These are phyloP conservation scores for Mythimna impura DNA, from an alignment of 2,888 invertebrate species.

Conservation along the genomic window DNA sequence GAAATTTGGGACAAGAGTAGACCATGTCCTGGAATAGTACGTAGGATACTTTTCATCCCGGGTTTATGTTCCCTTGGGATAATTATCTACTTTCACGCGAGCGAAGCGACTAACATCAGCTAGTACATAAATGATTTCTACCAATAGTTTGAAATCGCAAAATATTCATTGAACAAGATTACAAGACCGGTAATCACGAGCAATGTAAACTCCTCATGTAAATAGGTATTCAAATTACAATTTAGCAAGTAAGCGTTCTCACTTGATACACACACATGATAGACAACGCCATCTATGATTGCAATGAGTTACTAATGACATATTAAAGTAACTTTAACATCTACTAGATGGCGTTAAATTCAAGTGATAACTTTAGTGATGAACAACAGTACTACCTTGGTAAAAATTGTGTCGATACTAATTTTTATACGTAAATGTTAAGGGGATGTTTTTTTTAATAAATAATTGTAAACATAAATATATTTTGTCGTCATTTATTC, in stretches of 20 bases:
- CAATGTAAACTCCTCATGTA: background rate
- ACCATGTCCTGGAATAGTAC: too few species aligned
- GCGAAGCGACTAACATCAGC: too few species aligned
- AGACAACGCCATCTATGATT: slow-evolving; percentile 29
- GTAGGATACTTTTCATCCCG: too few species aligned
- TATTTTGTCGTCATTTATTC: slow-evolving; percentile 89
- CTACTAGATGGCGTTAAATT: slow-evolving; percentile 39
- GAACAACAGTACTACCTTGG: background rate
- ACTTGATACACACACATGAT: background rate
- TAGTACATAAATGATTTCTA: too few species aligned
- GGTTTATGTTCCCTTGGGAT: too few species aligned
- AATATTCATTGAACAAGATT: background rate
- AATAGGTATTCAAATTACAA: slow-evolving; percentile 1
- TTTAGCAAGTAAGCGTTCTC: background rate
- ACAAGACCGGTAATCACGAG: background rate
- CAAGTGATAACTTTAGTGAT: background rate
- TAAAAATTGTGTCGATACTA: slow-evolving; percentile 18
- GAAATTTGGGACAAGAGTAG: too few species aligned
- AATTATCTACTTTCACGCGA: too few species aligned
- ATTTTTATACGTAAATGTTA: background rate
- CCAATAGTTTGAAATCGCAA: background rate
- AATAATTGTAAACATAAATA: slow-evolving; percentile 40
- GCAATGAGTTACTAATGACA: background rate
- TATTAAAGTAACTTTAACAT: background rate
- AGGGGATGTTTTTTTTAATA: background rate